Percentiles rank a stretch among this genome's conserved stretches.
These are phyloP conservation scores for Steinernema feltiae DNA, from an alignment of 1,140 invertebrate species.

Conservation along the genomic window DNA sequence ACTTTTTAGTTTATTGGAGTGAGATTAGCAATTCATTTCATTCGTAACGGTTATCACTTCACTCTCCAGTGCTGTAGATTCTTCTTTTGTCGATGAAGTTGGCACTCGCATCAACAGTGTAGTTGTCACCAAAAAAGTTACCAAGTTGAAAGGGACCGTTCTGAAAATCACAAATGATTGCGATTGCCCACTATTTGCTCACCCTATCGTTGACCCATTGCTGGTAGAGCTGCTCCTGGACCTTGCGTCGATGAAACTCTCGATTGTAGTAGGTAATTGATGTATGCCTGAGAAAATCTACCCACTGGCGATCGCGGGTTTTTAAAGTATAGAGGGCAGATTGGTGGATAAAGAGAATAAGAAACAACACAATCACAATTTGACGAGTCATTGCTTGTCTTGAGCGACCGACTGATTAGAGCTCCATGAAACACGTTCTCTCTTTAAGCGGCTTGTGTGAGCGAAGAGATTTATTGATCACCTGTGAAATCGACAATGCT, in stretches of 20 bases:
- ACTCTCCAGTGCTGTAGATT: constrained; percentile 1
- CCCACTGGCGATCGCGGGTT: neutral
- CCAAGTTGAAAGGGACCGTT: neutral
- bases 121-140: constrained; percentile 1
- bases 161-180: neutral
- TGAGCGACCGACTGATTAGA: neutral
- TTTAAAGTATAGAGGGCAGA: neutral
- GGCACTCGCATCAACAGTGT: neutral
- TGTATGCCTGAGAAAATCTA: neutral
- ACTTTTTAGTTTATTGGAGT: too few species aligned
- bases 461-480: constrained; percentile 45
- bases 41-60: neutral
- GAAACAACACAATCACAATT: neutral
- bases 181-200: neutral
- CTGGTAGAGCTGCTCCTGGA: neutral
- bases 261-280: neutral
- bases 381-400: neutral
- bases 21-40: too few species aligned
- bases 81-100: neutral
- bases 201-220: neutral
- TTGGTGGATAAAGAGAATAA: neutral
- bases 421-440: neutral
- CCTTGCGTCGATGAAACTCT: neutral
- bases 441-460: constrained; percentile 6
- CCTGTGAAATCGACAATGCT: neutral